Base-by-base conservation (phyloP, 2,113 vertebrate species). In the Motacilla tschutschensis region DNA sequence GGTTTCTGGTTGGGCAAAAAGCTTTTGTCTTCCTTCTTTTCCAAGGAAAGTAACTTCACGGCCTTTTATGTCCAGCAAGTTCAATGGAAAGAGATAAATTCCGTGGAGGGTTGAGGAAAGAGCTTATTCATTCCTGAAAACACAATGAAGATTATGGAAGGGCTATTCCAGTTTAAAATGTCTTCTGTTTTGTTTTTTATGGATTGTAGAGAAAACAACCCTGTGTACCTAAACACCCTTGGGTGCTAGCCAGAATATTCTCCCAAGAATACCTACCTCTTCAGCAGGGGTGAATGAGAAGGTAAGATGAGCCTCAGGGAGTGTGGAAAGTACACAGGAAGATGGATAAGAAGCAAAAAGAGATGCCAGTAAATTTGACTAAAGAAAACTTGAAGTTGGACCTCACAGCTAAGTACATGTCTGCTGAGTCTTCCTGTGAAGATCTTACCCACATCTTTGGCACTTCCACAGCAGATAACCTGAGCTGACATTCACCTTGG, bases 401-500 rank as follows among this genome's bases (percentile, higher is more conserved):
- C 17, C 26, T 92, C 62, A 60, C 11, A 92, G 51, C 19, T 64
- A 33, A 67, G 16, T 47, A 28, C 10, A 26, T 48, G 35, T 69
- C 59, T 85, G 33, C 31, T 22, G 38, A 72, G 8, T 33, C 46
- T 72, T 92, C 22, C 5, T 69, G 33, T 44, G 31, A 73, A 79
- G 33, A 85, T 77, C 59, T 57, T 50, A 53, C 21, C 60, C 48
- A 24, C 55, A 70, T 79, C 72, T 76, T 75, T 92, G 87, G 63
- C 51, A 58, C 62, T 91, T 67, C 25, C 58, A 69, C 35, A 84
- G n/a, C 44, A 92, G 92, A 94, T 94, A 95, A 95, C 87, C 87
- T 95, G 91, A 93, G 80, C 40, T 41, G 50, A 87, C 55, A 83
- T 81, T 91, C 79, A 84, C 54, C n/a, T 94, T 96, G 92, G 92